phyloP scores from a whole-genome alignment of 2,888 invertebrate species.

The Ligdia adustata region DNA sequence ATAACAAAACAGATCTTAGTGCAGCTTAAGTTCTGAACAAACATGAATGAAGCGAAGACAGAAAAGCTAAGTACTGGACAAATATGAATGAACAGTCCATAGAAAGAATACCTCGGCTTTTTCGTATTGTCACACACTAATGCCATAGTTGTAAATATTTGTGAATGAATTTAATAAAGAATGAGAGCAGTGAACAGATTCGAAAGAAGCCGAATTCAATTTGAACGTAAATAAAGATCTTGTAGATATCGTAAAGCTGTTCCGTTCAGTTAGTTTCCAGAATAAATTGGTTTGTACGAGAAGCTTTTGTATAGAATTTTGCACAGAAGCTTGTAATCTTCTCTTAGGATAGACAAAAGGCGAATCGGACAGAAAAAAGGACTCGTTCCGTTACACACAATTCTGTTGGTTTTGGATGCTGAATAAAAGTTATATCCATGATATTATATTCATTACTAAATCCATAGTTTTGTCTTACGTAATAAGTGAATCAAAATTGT shows the following conservation, averaged over 20 bases:
- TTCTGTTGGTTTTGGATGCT: too few relatives aligned
- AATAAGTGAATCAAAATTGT: too few relatives aligned
- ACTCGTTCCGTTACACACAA: too few relatives aligned
- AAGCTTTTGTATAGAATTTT: neutral
- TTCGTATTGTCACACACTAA: constrained; percentile 42
- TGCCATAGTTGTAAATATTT: constrained; percentile 72
- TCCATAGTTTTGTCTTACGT: too few relatives aligned
- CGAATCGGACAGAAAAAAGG: too few relatives aligned
- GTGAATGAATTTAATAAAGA: constrained; percentile 57
- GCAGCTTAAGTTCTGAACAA: constrained; percentile 42
- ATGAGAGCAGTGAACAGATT: constrained; percentile 24
- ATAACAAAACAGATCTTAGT: constrained; percentile 39
- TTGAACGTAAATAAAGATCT: constrained; percentile 10
- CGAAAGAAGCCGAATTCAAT: constrained; percentile 53
- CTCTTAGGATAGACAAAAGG: too few relatives aligned
- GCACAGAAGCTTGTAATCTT: too few relatives aligned
- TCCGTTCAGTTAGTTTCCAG: constrained; percentile 12
- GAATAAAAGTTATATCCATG: too few relatives aligned
- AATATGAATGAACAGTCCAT: constrained; percentile 53
- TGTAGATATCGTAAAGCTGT: constrained; percentile 9
- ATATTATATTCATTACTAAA: too few relatives aligned
- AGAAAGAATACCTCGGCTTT: constrained; percentile 38
- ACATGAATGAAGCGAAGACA: constrained; percentile 49
- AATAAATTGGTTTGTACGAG: neutral
- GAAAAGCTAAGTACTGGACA: constrained; percentile 39